Evolutionary conservation across 2,113 vertebrate genomes (phyloP).

Genomic region (Hemiscyllium ocellatum): DNA sequence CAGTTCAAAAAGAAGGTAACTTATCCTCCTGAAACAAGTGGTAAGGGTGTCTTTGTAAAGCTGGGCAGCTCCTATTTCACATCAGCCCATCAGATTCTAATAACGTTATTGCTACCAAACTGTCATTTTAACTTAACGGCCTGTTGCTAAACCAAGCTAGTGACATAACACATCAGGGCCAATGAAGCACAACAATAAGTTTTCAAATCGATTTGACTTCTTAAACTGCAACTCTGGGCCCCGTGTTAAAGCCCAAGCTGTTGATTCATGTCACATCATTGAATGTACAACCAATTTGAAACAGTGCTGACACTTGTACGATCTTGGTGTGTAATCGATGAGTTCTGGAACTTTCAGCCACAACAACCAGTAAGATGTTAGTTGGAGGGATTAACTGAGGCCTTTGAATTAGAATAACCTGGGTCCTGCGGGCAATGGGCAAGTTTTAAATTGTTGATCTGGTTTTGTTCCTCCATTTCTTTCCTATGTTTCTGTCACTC

Average conservation of each 20-base stretch:
- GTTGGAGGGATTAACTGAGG: neutral
- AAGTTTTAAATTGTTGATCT: neutral
- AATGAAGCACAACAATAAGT: neutral
- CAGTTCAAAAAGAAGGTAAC: neutral
- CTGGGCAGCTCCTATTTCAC: neutral
- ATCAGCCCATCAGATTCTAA: neutral
- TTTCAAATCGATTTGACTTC: neutral
- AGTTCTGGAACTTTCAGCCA: neutral
- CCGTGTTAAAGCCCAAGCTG: neutral
- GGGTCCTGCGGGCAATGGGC: neutral
- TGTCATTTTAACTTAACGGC: neutral
- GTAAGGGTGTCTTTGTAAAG: neutral
- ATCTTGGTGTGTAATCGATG: neutral
- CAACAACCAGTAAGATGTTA: neutral
- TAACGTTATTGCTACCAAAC: neutral
- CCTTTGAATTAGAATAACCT: neutral
- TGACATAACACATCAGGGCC: neutral
- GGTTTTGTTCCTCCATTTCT: neutral
- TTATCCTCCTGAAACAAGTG: neutral
- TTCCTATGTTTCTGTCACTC: neutral
- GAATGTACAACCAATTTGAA: neutral
- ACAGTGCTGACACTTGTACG: neutral
- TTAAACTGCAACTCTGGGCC: no score
- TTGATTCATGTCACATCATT: neutral
- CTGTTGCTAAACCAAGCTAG: neutral